Conservation (phyloP, 53 echinoderm and acorn worm species). For the Actinopyga echinites region DNA sequence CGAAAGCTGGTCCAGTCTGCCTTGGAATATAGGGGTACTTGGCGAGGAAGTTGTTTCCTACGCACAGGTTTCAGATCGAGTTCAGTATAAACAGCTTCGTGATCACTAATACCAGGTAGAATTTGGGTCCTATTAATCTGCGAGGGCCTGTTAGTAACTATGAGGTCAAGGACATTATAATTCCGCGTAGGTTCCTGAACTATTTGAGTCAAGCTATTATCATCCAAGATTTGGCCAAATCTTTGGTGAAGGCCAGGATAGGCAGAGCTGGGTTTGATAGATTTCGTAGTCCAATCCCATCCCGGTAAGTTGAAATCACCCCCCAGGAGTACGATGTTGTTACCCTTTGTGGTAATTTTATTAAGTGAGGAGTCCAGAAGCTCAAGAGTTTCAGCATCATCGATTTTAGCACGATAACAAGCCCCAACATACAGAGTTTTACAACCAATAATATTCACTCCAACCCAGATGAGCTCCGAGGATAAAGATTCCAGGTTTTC, state of each 20-base stretch:
- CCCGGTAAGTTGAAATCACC: slow-evolving; percentile 25
- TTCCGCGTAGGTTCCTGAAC: slow-evolving; percentile 5
- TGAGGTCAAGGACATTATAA: neutral
- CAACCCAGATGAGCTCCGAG: slow-evolving; percentile 8
- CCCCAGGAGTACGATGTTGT: slow-evolving; percentile 17
- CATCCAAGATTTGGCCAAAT: slow-evolving; percentile 11
- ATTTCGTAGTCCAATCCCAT: slow-evolving; percentile 14
- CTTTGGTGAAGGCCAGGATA: neutral
- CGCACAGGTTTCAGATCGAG: neutral
- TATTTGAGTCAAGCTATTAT: neutral
- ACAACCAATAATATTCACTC: slow-evolving; percentile 1
- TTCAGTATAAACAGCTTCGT: neutral
- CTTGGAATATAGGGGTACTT: neutral
- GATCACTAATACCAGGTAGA: slow-evolving; percentile 4
- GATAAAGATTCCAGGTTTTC: neutral
- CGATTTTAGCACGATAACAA: slow-evolving; percentile 1
- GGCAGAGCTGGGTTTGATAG: neutral
- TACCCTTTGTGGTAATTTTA: neutral
- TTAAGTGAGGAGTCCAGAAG: neutral
- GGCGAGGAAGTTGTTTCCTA: neutral
- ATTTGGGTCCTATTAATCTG: slow-evolving; percentile 25
- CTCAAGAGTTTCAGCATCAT: too few species aligned
- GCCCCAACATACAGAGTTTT: slow-evolving; percentile 20
- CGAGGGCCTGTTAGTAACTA: slow-evolving; percentile 5
- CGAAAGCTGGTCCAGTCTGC: slow-evolving; percentile 1